A percentile compares a stretch with the other conserved stretches of the same genome.
These are phyloP conservation scores for Mesocricetus auratus DNA, from an alignment of 2,113 vertebrate species.

Conservation along the genomic window DNA sequence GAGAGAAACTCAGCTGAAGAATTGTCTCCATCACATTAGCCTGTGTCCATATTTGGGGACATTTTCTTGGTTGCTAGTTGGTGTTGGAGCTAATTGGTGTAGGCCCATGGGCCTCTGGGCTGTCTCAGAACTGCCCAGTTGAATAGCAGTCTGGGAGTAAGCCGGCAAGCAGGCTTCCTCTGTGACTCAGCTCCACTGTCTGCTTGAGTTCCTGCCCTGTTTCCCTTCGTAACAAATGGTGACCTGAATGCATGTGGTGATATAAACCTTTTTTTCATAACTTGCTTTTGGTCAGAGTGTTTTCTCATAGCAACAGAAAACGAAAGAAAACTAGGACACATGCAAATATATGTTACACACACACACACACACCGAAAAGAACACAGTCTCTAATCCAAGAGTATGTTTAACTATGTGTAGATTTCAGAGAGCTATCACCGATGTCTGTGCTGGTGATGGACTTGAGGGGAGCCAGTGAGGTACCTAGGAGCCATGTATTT, in stretches of 20 bases:
- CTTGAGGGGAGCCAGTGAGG: not conserved
- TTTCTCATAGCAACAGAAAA: not conserved
- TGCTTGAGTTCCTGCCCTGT: not conserved
- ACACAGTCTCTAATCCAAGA: not conserved
- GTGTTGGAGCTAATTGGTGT: not conserved
- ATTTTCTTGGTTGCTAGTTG: not conserved
- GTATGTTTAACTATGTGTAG: not conserved
- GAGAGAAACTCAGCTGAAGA: not conserved
- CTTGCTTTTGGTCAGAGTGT: not conserved
- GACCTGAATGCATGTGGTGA: not conserved
- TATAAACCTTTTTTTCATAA: not conserved
- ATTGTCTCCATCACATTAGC: not conserved
- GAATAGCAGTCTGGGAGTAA: not conserved
- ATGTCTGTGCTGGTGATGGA: not conserved
- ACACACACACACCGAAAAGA: not conserved
- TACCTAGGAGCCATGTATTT: not conserved
- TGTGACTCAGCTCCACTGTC: not conserved
- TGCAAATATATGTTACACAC: not conserved
- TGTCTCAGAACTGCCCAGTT: not conserved
- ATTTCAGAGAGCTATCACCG: not conserved
- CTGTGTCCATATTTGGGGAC: not conserved
- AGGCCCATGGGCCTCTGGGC: not conserved
- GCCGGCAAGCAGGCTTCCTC: not conserved
- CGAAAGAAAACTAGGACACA: not conserved
- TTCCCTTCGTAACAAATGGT: not conserved